Evolutionary conservation across 2,113 vertebrate species (phyloP), one percentile per base, ranked within the genome.

Genomic region (Prietella phreatophila): DNA sequence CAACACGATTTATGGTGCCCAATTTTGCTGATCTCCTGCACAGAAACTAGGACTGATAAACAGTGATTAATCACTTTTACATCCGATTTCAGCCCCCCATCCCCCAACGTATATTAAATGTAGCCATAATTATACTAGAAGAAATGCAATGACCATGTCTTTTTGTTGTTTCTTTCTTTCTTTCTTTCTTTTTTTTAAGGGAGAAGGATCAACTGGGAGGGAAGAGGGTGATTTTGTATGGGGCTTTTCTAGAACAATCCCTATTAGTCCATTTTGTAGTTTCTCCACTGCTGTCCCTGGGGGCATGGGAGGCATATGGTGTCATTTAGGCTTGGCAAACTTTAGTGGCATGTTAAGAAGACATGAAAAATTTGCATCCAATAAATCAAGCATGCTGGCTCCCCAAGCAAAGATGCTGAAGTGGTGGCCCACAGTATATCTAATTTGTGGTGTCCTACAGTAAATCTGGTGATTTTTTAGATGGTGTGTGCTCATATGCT

Each of bases 31-130:
- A 96, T 95, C 95, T 93, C 95, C 95, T 92, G 94, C 94, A 93
- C 94, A 95, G 95, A 95, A 95, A 94, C 93, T 94, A 93, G 94
- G 91, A 93, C 94, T 96, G 95, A 96, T 96, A 96, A 96, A 96
- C 95, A 95, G 94, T 95, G 95, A 96, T 96, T 96, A 96, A 96
- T 96, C 94, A 93, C 94, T 93, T 94, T 95, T 94, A 94, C 93
- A 93, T 95, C 86, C 86, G 90, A 91, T 91, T 91, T 88, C 86
- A 86, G 71, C 39, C 93, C 93, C 92, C 94, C 93, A 88, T 91
- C 91, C 93, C 76, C 91, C 91, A 93, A 95, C 94, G 93, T 94
- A 92, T 93, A 95, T 95, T 94, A 95, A 95, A 94, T 93, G 93
- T 92, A 93, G 92, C 93, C 90, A 91, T 93, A 93, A 95, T 94